Base-by-base conservation (phyloP, 2,888 invertebrate species). In the Sthenelais limicola region DNA sequence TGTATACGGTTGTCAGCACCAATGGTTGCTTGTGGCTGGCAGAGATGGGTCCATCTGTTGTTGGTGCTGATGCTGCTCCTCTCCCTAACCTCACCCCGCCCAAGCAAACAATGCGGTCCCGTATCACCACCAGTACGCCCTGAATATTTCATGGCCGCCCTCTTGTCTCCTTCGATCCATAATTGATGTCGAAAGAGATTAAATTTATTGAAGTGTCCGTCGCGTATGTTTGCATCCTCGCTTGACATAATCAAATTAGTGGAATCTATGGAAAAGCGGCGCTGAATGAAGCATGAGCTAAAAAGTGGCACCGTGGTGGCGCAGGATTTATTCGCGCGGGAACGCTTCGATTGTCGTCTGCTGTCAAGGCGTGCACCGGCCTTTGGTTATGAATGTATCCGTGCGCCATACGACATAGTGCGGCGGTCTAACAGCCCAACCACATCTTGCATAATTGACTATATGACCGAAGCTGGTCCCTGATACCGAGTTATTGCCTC, bases 181-280 rank as follows among this genome's bases (percentile, higher is more conserved):
- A 62, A 62, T 62, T 62, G 62, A 62, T 62, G 62, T 62, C 38
- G 38, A 62, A 62, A 62, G 62, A 62, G 62, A 62, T 62, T 62
- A 62, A 62, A 62, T 62, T 62, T 62, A 62, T 62, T 62, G 62
- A 62, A 62, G 62, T 62, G 62, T 35, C 62, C 62, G 62, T 43
- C 62, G 62, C 62, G 62, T 62, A 62, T 62, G 62, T 62, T 62
- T 62, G 62, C 62, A 35, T 62, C 62, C 62, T 62, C 62, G 62
- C 62, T 62, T 62, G 62, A 62, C 62, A 62, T 62, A 62, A 62
- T 62, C 62, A 62, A 62, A 62, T 62, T 62, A 62, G 62, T 38
- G 62, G 62, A 62, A 62, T 62, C 62, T 62, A 62, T 62, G 62
- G 62, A 62, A 62, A 62, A 62, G 62, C 62, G 51, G 21, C 51